phyloP scores from a whole-genome alignment of 2,113 vertebrate species.

The Nothoprocta pentlandii region DNA sequence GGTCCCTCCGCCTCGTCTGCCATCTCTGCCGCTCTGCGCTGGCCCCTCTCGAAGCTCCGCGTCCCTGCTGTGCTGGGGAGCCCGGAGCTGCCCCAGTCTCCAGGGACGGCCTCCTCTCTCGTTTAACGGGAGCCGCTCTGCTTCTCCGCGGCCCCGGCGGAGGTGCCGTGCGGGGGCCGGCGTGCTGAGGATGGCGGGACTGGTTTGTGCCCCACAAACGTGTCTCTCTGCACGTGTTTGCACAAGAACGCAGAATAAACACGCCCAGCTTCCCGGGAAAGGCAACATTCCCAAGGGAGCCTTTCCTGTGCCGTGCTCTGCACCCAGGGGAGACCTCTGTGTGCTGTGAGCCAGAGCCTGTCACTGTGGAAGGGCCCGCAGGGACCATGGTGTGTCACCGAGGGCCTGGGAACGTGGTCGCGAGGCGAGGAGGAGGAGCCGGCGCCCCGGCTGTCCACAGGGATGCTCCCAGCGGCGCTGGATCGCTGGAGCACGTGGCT shows the following conservation, averaged over 20 bases:
- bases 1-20: no score
- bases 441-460: no score
- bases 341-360: neutral
- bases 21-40: no score
- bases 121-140: fast-evolving
- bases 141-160: neutral
- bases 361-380: neutral
- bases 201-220: neutral
- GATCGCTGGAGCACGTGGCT: no score
- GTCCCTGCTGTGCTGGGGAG: no score
- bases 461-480: no score
- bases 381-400: fast-evolving
- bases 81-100: no score
- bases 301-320: neutral
- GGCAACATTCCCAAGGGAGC: neutral
- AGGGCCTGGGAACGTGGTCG: neutral
- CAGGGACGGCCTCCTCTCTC: neutral
- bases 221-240: neutral
- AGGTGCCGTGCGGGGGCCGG: neutral
- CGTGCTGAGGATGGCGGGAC: neutral
- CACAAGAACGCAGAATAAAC: neutral
- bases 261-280: neutral
- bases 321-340: neutral
- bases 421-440: neutral
- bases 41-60: no score